Evolutionary conservation across 2,888 invertebrate genomes (phyloP).

Genomic region (Spatulosminthurus flaviceps): DNA sequence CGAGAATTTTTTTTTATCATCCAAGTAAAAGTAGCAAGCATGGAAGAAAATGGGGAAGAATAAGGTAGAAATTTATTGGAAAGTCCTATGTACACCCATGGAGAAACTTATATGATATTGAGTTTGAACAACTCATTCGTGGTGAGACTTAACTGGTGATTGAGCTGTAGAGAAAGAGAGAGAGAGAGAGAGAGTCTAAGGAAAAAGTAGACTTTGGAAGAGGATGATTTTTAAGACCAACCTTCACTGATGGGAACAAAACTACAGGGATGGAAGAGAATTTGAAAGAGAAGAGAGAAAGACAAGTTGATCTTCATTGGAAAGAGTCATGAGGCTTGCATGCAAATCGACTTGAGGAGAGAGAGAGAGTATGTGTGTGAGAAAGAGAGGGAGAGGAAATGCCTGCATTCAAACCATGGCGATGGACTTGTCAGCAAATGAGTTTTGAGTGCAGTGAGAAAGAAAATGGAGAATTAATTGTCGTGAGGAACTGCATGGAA

Average conservation of each 20-base stretch:
- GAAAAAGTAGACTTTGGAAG: too few species aligned
- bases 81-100: neutral
- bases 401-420: neutral
- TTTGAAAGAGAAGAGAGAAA: neutral
- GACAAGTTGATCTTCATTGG: constrained; percentile 40
- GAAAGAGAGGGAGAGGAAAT: constrained; percentile 2
- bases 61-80: neutral
- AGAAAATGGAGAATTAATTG: constrained; percentile 44
- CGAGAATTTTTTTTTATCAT: constrained; percentile 10
- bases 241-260: neutral
- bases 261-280: neutral
- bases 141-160: constrained; percentile 25
- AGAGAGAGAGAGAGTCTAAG: neutral
- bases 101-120: constrained; percentile 3
- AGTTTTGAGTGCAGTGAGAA: constrained; percentile 43
- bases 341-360: constrained; percentile 17
- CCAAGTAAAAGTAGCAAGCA: neutral
- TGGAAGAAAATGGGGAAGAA: constrained; percentile 2
- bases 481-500: constrained; percentile 35
- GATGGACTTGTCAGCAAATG: constrained; percentile 45
- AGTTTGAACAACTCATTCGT: constrained; percentile 15
- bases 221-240: constrained; percentile 3
- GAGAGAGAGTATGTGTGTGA: neutral
- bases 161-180: neutral
- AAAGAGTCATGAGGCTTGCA: constrained; percentile 31